Percentiles rank a stretch among this genome's conserved stretches.
These are phyloP conservation scores for Scaeva pyrastri DNA, from an alignment of 2,888 invertebrate genomes.

Conservation along the genomic window DNA sequence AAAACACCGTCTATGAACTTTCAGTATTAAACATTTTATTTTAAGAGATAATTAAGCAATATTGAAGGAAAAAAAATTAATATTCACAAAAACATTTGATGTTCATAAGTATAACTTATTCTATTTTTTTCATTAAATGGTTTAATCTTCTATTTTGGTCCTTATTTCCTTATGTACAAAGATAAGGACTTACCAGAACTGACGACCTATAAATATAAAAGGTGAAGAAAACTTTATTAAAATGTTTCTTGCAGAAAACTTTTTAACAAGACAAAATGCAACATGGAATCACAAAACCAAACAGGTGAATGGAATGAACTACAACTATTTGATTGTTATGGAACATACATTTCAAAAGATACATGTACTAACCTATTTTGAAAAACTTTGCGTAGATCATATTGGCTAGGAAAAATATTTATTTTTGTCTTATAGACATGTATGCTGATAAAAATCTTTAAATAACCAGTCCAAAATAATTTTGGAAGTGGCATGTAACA, in stretches of 20 bases:
- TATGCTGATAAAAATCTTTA: no score
- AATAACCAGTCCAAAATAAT: no score
- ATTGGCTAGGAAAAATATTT: no score
- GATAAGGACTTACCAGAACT: background rate
- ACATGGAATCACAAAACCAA: background rate
- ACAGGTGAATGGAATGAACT: no score
- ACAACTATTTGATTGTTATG: no score
- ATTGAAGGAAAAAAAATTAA: background rate
- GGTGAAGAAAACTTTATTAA: background rate
- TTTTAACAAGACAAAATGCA: background rate
- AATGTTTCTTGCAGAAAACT: background rate
- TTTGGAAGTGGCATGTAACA: no score
- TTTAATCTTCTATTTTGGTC: background rate
- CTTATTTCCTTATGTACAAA: slow-evolving; percentile 7
- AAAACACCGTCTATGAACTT: background rate
- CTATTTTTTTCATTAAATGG: background rate
- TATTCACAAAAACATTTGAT: background rate
- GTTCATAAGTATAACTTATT: background rate
- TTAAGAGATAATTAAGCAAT: no score
- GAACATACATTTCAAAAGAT: no score
- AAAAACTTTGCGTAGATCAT: no score
- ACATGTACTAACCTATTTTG: no score
- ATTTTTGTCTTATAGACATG: no score
- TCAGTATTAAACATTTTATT: slow-evolving; percentile 7
- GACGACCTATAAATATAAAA: slow-evolving; percentile 15